Base-by-base conservation (phyloP, 2,888 invertebrate species). In the Ectemnius continuus region DNA sequence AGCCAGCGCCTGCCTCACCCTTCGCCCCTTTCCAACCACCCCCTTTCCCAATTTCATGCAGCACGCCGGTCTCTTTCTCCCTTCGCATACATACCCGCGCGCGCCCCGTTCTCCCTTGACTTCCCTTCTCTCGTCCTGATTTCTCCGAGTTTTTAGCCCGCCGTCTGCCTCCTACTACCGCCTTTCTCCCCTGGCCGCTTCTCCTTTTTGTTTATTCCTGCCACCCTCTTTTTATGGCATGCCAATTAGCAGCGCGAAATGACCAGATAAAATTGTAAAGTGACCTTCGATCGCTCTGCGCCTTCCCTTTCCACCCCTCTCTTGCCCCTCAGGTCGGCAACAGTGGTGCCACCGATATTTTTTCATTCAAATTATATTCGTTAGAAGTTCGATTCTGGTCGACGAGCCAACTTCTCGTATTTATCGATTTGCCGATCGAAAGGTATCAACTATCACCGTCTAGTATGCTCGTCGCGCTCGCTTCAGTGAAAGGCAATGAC, bases 251-350 rank as follows among this genome's bases (percentile, higher is more conserved):
- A 18, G 62, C 23, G 60, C 73, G 64, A 58, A 71, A 69, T 73
- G 66, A 23, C 57, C 64, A 68, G 70, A 83, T 80, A 78, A 80
- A 82, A 80, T 80, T 80, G 83, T 78, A 76, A 78, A 82, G 74
- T 80, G 80, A 80, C 74, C 71, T 62, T 61, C 18, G 61, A n/a
- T 46, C 46, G 6, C 14, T 0, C 20, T 46, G 1, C 11, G 13
- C 2, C 28, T 4, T 26, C 2, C 28, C 14, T 26, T 3, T 60
- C 6, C 23, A 13, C 23, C 58, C 4, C 26, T 14, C 14, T 14
- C 23, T 58, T 23, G 3, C 2, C 58, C 18, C 1, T 11, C 58
- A 4, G 6, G 3, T 23, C 23, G 23, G 3, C 16, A 36, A 6
- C 16, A 14, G 14, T 6, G 11, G n/a, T 3, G 26, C 13, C 23